Base-by-base conservation (phyloP, 2,888 invertebrate species). In the Ornithoptera alexandrae region DNA sequence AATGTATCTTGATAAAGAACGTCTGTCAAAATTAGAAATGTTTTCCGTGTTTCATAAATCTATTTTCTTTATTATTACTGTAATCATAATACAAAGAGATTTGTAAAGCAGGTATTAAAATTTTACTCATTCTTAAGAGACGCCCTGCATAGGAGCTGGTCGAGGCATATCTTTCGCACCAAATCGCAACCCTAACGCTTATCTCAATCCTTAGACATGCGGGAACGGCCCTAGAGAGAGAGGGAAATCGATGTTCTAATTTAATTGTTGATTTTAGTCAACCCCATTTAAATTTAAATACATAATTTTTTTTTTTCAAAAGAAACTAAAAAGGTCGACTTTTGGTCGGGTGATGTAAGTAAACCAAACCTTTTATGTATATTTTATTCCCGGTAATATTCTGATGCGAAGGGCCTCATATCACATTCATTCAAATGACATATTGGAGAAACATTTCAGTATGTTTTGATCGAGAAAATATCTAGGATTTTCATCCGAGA, bases 351-450 rank as follows among this genome's bases (percentile, higher is more conserved):
- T 85, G 85, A 85, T 87, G 86, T 85, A 84, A 88, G 86, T 86
- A 85, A 89, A 88, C 87, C 74, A 77, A 69, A 76, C 81, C 88
- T 88, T 90, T 90, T 85, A 89, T 89, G 86, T 90, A 87, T 88
- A 87, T 88, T 89, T 90, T 88, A 88, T 87, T 88, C 81, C 80
- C 81, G 82, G 85, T 87, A 88, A 86, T 86, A 88, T 88, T 87
- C 85, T 84, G 84, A 87, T 87, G 85, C 84, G 83, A 82, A 83
- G 82, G 83, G 79, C 80, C 84, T 84, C 85, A 84, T 85, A 88
- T 87, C 82, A 82, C 84, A 84, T 84, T 86, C 87, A 88, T 89
- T 88, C 86, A 86, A 87, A 89, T 89, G 88, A 89, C 89, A 89
- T 89, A 90, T 91, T 87, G 87, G 83, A 84, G 83, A 82, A 87